Evolutionary conservation across 2,113 vertebrate species (phyloP).

Genomic region (Laticauda laticaudata): DNA sequence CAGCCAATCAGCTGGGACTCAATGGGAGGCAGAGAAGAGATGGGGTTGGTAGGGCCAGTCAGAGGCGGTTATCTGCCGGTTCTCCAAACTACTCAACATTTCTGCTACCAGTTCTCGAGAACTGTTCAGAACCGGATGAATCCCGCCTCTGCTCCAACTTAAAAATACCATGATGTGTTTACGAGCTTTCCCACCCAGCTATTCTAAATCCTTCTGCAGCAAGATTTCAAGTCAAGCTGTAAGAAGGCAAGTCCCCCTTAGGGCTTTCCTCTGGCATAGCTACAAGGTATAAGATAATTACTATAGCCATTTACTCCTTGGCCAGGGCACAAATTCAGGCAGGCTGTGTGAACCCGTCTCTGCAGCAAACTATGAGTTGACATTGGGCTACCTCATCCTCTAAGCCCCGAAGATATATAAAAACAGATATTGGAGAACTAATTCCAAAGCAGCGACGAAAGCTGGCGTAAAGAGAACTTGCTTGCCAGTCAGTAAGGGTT

Average conservation of each 20-base stretch:
- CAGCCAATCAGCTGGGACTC: no score
- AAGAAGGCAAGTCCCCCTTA: not conserved
- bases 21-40: no score
- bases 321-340: not conserved
- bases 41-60: no score
- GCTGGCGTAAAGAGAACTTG: not conserved
- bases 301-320: slow-evolving; percentile 1
- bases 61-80: no score
- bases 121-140: no score
- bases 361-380: not conserved
- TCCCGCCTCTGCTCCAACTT: not conserved
- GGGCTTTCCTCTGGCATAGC: slow-evolving; percentile 1
- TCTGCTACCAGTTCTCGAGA: no score
- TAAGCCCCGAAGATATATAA: not conserved
- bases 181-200: not conserved
- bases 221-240: not conserved
- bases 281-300: slow-evolving; percentile 27
- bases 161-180: slow-evolving; percentile 20
- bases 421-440: not conserved
- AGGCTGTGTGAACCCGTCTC: not conserved
- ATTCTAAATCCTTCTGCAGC: slow-evolving; percentile 1
- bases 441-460: not conserved
- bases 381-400: not conserved
- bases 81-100: no score
- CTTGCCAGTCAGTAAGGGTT: not conserved